Evolutionary conservation across 2,113 vertebrate species (phyloP).

Genomic region (Chlamydotis undulata): DNA sequence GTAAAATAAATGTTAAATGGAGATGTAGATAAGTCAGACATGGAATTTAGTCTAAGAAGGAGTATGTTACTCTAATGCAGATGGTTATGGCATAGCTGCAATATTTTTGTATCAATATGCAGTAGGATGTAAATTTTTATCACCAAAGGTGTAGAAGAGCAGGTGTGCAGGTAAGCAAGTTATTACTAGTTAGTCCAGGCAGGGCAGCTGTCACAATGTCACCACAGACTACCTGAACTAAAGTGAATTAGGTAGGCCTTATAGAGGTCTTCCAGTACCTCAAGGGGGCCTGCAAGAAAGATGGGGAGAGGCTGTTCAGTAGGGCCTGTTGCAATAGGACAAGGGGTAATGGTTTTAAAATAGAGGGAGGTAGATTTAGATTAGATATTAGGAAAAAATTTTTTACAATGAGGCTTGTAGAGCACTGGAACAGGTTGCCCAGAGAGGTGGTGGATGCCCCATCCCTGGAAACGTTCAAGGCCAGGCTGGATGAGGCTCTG

Average conservation of each 20-base stretch:
- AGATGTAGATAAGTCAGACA: not conserved
- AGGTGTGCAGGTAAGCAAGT: not conserved
- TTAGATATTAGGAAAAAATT: no score
- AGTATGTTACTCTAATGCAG: accelerated
- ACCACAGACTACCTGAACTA: not conserved
- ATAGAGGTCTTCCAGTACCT: no score
- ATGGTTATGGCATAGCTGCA: not conserved
- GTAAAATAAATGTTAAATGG: not conserved
- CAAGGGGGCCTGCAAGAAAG: no score
- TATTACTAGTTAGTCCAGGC: not conserved
- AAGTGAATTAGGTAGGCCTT: not conserved
- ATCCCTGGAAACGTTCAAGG: no score
- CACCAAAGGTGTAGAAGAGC: not conserved
- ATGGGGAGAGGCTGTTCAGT: no score
- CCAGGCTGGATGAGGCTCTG: no score
- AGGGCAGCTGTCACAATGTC: not conserved
- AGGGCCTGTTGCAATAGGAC: no score
- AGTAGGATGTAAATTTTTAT: not conserved
- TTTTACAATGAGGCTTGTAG: no score
- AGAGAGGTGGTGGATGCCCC: no score
- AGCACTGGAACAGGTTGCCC: no score
- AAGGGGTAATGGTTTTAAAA: no score
- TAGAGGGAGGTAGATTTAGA: no score
- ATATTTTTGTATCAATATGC: not conserved
- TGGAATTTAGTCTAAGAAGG: not conserved